Evolutionary conservation across 1,140 invertebrate species (phyloP).

Genomic region (Himalopsyche phryganea): DNA sequence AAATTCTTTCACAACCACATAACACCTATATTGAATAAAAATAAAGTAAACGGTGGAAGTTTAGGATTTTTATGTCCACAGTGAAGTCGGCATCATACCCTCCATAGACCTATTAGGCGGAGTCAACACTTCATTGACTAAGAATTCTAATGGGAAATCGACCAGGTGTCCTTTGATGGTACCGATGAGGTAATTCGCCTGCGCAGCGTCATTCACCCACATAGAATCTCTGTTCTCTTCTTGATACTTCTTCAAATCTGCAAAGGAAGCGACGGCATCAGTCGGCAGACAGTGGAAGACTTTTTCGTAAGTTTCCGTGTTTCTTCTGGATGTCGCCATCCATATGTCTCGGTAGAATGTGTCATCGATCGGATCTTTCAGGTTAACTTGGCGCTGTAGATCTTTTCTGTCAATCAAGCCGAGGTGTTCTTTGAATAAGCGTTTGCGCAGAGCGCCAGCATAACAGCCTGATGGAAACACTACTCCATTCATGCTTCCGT

Average conservation of each 20-base stretch:
- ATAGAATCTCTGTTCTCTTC: constrained; percentile 58
- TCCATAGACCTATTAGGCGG: constrained; percentile 77
- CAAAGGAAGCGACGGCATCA: constrained; percentile 72
- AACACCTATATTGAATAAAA: too few relatives aligned
- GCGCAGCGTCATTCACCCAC: constrained; percentile 62
- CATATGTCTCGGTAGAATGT: constrained; percentile 80
- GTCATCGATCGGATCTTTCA: constrained; percentile 72
- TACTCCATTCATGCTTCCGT: constrained; percentile 76
- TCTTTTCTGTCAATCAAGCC: constrained; percentile 57
- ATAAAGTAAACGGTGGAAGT: too few relatives aligned
- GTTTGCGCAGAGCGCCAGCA: constrained; percentile 77
- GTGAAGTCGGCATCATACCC: constrained; percentile 73
- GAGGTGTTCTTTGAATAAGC: constrained; percentile 89
- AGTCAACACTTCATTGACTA: constrained; percentile 77
- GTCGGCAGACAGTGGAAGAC: constrained; percentile 84
- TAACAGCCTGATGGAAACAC: constrained; percentile 79
- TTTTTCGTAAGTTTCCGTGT: constrained; percentile 86
- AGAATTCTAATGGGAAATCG: constrained; percentile 80
- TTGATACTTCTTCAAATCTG: constrained; percentile 69
- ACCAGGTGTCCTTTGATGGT: constrained; percentile 83
- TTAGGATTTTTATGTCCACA: constrained; percentile 65
- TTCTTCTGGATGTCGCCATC: constrained; percentile 70
- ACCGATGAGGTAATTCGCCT: constrained; percentile 66
- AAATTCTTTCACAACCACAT: too few relatives aligned
- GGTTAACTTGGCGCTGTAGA: constrained; percentile 48